Percentiles rank a stretch among this genome's conserved stretches.
phyloP scores from a whole-genome alignment of 2,888 invertebrate species.

The Apocheima hispidaria region DNA sequence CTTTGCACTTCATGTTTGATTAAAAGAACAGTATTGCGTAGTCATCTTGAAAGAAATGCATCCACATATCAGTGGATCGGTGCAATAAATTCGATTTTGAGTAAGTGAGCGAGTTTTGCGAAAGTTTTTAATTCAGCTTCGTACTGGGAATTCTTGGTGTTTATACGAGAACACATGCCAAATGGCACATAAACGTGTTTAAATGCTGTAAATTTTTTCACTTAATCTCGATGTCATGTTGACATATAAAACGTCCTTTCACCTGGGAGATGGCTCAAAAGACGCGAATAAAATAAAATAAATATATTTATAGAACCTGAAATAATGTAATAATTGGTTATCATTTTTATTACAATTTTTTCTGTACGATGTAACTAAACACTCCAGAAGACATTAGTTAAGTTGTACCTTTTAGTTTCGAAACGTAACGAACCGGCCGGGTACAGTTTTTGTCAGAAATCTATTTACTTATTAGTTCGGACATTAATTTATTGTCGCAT shows the following conservation, averaged over 20 bases:
- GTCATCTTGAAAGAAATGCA: conserved; percentile 15
- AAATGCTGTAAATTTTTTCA: conserved; percentile 71
- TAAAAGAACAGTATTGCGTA: not conserved
- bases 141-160: conserved; percentile 59
- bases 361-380: conserved; percentile 14
- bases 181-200: conserved; percentile 76
- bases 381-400: conserved; percentile 3
- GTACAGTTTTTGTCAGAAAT: conserved; percentile 58
- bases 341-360: no score
- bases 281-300: conserved; percentile 28
- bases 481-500: conserved; percentile 81
- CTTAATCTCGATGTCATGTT: conserved; percentile 66
- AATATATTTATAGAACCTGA: no score
- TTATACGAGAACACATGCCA: conserved; percentile 71
- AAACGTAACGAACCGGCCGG: conserved; percentile 53
- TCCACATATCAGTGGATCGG: conserved; percentile 1
- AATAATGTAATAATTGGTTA: no score
- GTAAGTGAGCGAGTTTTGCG: conserved; percentile 35
- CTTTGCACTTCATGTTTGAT: conserved; percentile 8
- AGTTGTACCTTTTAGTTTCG: conserved; percentile 44
- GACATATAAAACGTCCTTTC: conserved; percentile 76
- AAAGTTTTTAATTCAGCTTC: conserved; percentile 63
- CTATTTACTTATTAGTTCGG: conserved; percentile 74
- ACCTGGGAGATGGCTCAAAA: conserved; percentile 60
- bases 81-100: conserved; percentile 24